phyloP scores from a whole-genome alignment of 2,113 vertebrate genomes.

The Xiphophorus hellerii region DNA sequence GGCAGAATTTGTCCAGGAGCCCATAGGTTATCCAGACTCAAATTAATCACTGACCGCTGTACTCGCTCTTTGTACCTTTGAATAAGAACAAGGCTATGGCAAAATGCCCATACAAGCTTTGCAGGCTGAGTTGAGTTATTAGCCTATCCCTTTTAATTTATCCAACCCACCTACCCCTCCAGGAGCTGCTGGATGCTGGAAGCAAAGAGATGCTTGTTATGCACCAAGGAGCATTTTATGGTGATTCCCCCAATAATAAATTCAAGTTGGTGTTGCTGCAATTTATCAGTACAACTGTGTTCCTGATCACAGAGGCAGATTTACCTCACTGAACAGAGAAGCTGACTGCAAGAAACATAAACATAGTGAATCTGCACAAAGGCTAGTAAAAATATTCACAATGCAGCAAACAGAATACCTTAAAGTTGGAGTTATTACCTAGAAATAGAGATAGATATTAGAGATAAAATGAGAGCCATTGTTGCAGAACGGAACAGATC shows the following conservation, averaged over 20 bases:
- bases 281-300: slow-evolving; percentile 71
- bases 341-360: slow-evolving; percentile 67
- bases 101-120: slow-evolving; percentile 39
- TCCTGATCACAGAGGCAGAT: slow-evolving; percentile 61
- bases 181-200: slow-evolving; percentile 16
- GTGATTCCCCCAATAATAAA: slow-evolving; percentile 37
- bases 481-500: background rate
- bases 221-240: slow-evolving; percentile 34
- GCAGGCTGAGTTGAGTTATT: slow-evolving; percentile 51
- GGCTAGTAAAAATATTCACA: slow-evolving; percentile 52
- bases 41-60: slow-evolving; percentile 47
- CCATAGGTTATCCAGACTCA: slow-evolving; percentile 21
- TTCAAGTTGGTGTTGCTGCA: slow-evolving; percentile 49
- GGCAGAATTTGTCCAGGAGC: slow-evolving; percentile 28
- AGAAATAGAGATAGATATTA: background rate
- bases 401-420: slow-evolving; percentile 8
- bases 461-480: background rate
- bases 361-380: slow-evolving; percentile 25
- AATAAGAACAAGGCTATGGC: slow-evolving; percentile 38
- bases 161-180: slow-evolving; percentile 21
- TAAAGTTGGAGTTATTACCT: slow-evolving; percentile 1
- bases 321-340: slow-evolving; percentile 49
- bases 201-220: slow-evolving; percentile 57
- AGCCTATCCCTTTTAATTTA: slow-evolving; percentile 56
- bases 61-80: slow-evolving; percentile 34